Evolutionary conservation across 2,797 vertebrate species (phyloP), one percentile per base, ranked within the genome.

Genomic region (Menidia menidia): DNA sequence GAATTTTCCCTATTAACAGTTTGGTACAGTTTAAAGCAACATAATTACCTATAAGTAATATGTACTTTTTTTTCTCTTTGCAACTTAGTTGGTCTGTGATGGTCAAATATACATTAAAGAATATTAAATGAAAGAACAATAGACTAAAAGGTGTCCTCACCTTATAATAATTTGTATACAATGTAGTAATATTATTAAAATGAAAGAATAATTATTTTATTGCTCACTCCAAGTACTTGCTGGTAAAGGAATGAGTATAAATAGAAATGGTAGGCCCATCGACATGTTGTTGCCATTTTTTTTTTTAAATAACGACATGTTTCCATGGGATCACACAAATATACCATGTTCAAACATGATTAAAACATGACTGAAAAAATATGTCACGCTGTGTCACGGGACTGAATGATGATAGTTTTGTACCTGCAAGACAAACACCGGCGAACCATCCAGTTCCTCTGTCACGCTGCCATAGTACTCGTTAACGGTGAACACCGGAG

Each of bases 381-480:
- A 3, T 59, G 33, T 18, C 19, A 53, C 6, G 4, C 4, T 16
- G 0, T 14, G 16, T 19, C 11, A 42, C 7, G 15, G 9, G 53
- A 50, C 10, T 19, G 44, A 51, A 68, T 51, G 51, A 1, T 9
- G n/a, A 60, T 19, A 14, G 6, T 1, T n/a, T 11, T 6, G 0
- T 93, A 97, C 96, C 96, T 97, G 96, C 64, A 97, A 81, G 30
- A 97, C 95, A 60, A 97, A 97, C 54, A 97, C 94, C 0, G 96
- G 95, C 3, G 96, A 94, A 0, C 89, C 95, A 13, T 96, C 92
- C 83, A 96, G 87, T 81, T 96, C 96, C 79, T 98, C 97, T 0
- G 94, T 96, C 7, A 96, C 93, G 16, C 94, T 96, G 85, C 96
- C 96, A 51, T 96, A 95, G 88, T 97, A 98, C 77, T 97, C 96